Evolutionary conservation across 2,113 vertebrate genomes (phyloP), one percentile per base, ranked within the genome.

Genomic region (Ptychochromis oligacanthus): DNA sequence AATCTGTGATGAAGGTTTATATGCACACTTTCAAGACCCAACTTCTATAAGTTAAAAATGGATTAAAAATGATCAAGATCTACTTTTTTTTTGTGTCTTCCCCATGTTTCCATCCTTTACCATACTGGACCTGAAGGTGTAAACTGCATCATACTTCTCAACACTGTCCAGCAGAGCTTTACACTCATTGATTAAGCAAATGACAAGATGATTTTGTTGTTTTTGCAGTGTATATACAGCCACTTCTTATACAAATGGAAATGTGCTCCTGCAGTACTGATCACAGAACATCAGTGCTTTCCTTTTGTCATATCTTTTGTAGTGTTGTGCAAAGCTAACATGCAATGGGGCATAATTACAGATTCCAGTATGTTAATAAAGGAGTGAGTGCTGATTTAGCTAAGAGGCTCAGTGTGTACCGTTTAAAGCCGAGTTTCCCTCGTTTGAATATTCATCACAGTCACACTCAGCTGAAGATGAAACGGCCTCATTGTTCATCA

Each of bases 401-500:
- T 91, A 87, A 93, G 90, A 90, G 91, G 85, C 90, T 90, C 87
- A 83, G 83, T 83, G 88, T 84, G 88, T 85, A 65, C 34, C 58
- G 78, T 90, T 89, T 89, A 91, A 89, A 91, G 85, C 72, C 40
- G 49, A 56, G 82, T 84, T 79, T 57, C 65, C 70, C 81, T 57
- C 59, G 15, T 65, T 65, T 93, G 91, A 93, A 93, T 94, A 93
- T 90, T 91, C 90, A 93, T 94, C 88, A 89, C 67, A 82, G 83
- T 82, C 75, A 36, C 88, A 85, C 87, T 90, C 88, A 75, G 87
- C 88, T 78, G 60, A 79, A 90, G 87, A 92, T 89, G 83, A 91
- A 92, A 87, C 87, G 4, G 75, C 85, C 84, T 88, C 81, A 88
- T 93, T 91, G 86, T 91, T 92, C 90, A 77, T 82, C 89, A 80